phyloP scores from a whole-genome alignment of 2,113 vertebrate genomes.

The Ibidorhyncha struthersii region DNA sequence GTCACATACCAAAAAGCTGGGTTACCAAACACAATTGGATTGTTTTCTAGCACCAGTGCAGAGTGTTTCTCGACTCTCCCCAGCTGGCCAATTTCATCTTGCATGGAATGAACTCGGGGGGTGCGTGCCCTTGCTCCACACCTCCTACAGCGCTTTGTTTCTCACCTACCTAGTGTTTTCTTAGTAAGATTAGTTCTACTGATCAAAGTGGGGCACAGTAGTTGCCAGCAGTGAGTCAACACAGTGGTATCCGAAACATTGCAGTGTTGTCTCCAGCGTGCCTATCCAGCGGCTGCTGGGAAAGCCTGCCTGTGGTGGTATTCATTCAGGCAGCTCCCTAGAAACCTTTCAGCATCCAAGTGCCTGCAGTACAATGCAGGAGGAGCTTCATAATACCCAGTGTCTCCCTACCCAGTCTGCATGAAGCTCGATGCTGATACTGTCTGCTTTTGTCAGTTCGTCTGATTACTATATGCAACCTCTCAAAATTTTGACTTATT shows the following conservation, averaged over 20 bases:
- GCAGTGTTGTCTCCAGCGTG: background rate
- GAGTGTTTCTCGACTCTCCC: background rate
- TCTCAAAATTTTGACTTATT: background rate
- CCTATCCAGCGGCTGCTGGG: background rate
- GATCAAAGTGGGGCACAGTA: background rate
- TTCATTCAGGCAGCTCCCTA: background rate
- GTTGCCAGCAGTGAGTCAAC: background rate
- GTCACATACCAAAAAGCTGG: background rate
- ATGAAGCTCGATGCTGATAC: background rate
- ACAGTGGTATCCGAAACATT: background rate
- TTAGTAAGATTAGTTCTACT: background rate
- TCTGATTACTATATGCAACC: background rate
- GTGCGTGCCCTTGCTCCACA: rapidly evolving
- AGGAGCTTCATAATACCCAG: background rate
- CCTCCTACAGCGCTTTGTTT: background rate
- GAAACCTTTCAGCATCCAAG: background rate
- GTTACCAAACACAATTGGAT: background rate
- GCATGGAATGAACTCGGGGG: rapidly evolving
- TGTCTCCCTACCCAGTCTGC: background rate
- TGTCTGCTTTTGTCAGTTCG: background rate
- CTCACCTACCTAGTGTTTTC: background rate
- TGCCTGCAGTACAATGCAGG: background rate
- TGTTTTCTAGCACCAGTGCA: background rate
- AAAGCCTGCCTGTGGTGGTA: background rate
- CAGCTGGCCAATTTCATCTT: background rate